Conservation (phyloP, 2,113 vertebrate species). For the Thalassarche chlororhynchos region DNA sequence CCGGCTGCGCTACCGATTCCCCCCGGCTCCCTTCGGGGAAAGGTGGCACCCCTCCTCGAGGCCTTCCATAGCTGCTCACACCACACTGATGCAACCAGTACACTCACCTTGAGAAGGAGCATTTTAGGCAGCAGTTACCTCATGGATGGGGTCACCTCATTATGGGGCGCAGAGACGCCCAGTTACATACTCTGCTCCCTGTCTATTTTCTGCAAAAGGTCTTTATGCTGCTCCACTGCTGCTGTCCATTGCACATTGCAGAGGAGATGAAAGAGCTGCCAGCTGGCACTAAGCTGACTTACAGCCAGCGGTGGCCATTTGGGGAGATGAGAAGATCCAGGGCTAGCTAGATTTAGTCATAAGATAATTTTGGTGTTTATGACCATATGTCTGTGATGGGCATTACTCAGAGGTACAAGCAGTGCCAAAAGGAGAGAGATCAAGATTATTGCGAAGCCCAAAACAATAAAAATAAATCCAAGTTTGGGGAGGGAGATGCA, state of each 20-base stretch:
- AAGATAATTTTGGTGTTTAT: constrained; percentile 3
- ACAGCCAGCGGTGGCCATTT: not conserved
- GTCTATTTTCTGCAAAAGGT: not conserved
- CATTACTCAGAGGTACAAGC: constrained; percentile 19
- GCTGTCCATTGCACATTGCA: not conserved
- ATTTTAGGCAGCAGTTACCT: not conserved
- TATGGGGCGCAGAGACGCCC: rapidly evolving
- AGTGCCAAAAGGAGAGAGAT: not conserved
- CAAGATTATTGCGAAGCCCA: not conserved
- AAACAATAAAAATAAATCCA: constrained; percentile 9
- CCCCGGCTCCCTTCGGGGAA: not conserved
- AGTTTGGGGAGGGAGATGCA: not conserved
- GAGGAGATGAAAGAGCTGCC: not conserved
- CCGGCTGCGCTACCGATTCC: rapidly evolving
- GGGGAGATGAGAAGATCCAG: not conserved
- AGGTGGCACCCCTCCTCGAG: not conserved
- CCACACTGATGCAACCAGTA: not conserved
- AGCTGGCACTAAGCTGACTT: not conserved
- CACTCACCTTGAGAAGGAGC: rapidly evolving
- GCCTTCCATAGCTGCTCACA: not conserved
- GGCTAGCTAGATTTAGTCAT: not conserved
- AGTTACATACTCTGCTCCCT: not conserved
- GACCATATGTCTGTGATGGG: not conserved
- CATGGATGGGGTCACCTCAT: not conserved
- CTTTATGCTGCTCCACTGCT: not conserved